These are phyloP conservation scores for Penaeus monodon DNA, from an alignment of 2,888 invertebrate species.

Conservation along the genomic window DNA sequence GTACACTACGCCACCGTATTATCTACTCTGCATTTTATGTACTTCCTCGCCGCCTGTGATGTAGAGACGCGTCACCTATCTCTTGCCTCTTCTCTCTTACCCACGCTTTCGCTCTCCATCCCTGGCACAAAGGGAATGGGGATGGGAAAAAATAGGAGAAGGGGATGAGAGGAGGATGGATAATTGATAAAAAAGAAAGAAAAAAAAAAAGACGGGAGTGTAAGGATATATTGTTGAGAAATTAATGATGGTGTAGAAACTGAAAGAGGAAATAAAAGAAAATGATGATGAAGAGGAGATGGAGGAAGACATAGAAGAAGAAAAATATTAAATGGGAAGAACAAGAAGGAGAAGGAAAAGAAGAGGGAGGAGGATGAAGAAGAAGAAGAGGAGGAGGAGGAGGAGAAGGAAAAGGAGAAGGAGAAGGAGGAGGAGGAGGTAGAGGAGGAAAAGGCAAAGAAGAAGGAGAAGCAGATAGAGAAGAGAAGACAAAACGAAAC, in stretches of 20 bases:
- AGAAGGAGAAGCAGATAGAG: background rate
- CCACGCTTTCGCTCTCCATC: too few species aligned
- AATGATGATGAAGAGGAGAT: too few species aligned
- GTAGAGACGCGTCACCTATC: background rate
- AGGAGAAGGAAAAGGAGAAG: background rate
- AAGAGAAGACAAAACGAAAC: too few species aligned
- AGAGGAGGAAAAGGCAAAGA: background rate
- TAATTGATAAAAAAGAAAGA: conserved; percentile 22
- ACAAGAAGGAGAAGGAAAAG: background rate
- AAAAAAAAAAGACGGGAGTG: conserved; percentile 9
- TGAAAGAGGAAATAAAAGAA: background rate
- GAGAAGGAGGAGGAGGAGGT: background rate
- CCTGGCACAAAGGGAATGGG: too few species aligned
- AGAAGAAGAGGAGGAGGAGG: background rate
- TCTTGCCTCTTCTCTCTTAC: background rate
- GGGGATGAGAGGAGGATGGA: background rate
- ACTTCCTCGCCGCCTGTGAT: too few species aligned
- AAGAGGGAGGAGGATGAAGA: background rate
- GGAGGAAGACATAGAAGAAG: too few species aligned
- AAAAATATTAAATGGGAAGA: background rate
- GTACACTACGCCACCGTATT: too few species aligned
- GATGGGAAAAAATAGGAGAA: background rate
- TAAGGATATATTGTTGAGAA: background rate
- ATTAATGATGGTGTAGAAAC: too few species aligned
- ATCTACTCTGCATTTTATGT: too few species aligned